Evolutionary conservation across 2,113 vertebrate species (phyloP), one percentile per base, ranked within the genome.

Genomic region (Mesitornis unicolor): DNA sequence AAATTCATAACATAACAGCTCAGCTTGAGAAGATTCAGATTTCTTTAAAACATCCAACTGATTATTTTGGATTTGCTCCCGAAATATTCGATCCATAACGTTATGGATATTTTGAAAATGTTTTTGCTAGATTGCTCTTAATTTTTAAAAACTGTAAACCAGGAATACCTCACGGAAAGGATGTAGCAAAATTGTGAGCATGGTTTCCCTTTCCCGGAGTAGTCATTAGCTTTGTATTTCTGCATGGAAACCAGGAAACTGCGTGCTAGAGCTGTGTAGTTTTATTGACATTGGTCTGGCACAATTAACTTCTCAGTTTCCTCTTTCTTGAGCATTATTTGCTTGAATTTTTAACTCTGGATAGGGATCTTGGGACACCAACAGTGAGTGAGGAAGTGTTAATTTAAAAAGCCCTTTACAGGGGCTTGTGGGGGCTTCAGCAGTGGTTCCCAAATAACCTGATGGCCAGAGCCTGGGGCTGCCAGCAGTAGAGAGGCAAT

Each of bases 251-350:
- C 54, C 68, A 77, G 95, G 94, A 93, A 94, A 74, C 75, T 24
- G n/a, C 61, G 88, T 35, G 76, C 79, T 65, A 28, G 86, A 74
- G 54, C 83, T 90, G 28, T 31, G 91, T 12, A 14, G 68, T 93
- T 93, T 89, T 89, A 93, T 51, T 81, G 95, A 90, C 90, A 90
- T 75, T 63, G 93, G 83, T 95, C 93, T 96, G 94, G 90, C 96
- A 92, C 91, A 89, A 92, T 81, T 84, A 93, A 74, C 54, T 90
- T 38, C 86, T 81, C 5, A 1, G 60, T 77, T 95, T 90, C 92
- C 83, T 89, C 60, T 81, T 95, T 74, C 79, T 61, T 47, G 26
- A 92, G 79, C 1, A 0, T 84, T 77, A 35, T 77, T 95, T 95
- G 54, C 75, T 81, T 38, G 80, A 54, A 59, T 84, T 90, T 96